Base-by-base conservation (phyloP, 1,140 invertebrate genomes). In the Ladona fulva region DNA sequence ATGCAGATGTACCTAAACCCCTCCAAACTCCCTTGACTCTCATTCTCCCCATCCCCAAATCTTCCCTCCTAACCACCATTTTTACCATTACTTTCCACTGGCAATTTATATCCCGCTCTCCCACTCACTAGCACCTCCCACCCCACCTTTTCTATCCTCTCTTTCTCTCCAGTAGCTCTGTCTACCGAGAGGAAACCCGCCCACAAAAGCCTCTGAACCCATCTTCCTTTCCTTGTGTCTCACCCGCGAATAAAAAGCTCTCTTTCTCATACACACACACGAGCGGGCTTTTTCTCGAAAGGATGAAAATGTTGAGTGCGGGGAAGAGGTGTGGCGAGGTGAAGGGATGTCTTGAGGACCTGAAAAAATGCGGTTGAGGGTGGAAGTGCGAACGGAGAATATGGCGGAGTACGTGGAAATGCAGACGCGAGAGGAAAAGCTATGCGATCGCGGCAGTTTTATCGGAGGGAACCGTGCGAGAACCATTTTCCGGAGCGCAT, bases 151-250 rank as follows among this genome's bases (percentile, higher is more conserved):
- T 19, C 44, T 11, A 52, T 10, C 44, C 44, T 19, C 44, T 19
- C 44, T 19, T 19, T 19, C 44, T 11, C 44, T 52, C 44, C 44
- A 52, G 19, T 19, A 52, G 44, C 19, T 52, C 44, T 52, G 44
- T 52, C 44, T 52, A 52, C 44, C 44, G 44, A 52, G 44, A 52
- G 44, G 44, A 52, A 52, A 52, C 44, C 52, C 52, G 52, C 52
- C 52, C 52, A 66, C 52, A 66, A 66, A 66, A 66, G 52, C 52
- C 52, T 66, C 52, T 19, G 52, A 66, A 66, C 52, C 52, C 52
- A 66, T 66, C 52, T 66, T 12, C n/a, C 52, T 66, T 12, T 66
- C 52, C 52, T 66, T 22, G 14, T 66, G 16, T 66, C 14, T 22
- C n/a, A 6, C 52, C 12, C 14, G 52, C 52, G 52, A 66, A 66